A percentile compares a stretch with the other conserved stretches of the same genome.
Conservation (phyloP, 1,140 invertebrate genomes). For the Gonioctena quinquepunctata region DNA sequence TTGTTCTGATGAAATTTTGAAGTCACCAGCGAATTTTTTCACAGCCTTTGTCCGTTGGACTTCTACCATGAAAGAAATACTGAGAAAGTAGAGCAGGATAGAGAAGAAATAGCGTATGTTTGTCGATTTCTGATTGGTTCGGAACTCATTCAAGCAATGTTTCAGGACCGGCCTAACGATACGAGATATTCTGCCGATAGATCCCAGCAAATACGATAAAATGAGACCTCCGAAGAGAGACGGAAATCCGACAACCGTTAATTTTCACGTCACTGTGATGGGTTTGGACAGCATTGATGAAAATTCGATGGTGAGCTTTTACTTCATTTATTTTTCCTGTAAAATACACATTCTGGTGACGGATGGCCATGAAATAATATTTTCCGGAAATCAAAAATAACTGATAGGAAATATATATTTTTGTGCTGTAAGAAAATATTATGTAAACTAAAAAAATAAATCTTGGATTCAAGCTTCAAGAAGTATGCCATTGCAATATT, state of each 20-base stretch:
- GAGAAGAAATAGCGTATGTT: conserved; percentile 35
- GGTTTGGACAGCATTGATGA: conserved; percentile 91
- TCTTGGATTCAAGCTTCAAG: too few species aligned
- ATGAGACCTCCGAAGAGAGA: conserved; percentile 88
- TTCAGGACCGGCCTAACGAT: conserved; percentile 74
- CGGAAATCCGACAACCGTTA: conserved; percentile 82
- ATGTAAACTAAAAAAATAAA: too few species aligned
- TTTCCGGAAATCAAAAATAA: too few species aligned
- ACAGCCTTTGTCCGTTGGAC: conserved; percentile 42
- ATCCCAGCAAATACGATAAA: conserved; percentile 85
- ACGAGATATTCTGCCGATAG: conserved; percentile 81
- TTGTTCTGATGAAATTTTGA: too few species aligned
- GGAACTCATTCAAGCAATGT: not conserved
- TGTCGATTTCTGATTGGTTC: not conserved
- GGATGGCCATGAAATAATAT: too few species aligned
- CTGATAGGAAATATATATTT: too few species aligned
- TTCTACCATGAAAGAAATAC: conserved; percentile 42
- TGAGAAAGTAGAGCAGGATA: conserved; percentile 36
- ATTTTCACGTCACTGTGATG: conserved; percentile 92
- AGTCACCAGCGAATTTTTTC: conserved; percentile 18
- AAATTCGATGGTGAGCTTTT: conserved; percentile 77
- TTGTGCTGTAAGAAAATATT: too few species aligned
- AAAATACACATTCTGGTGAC: too few species aligned
- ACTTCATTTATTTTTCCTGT: too few species aligned
- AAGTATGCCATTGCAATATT: too few species aligned